phyloP scores from a whole-genome alignment of 2,888 invertebrate species.

The Rhodophaea formosa region DNA sequence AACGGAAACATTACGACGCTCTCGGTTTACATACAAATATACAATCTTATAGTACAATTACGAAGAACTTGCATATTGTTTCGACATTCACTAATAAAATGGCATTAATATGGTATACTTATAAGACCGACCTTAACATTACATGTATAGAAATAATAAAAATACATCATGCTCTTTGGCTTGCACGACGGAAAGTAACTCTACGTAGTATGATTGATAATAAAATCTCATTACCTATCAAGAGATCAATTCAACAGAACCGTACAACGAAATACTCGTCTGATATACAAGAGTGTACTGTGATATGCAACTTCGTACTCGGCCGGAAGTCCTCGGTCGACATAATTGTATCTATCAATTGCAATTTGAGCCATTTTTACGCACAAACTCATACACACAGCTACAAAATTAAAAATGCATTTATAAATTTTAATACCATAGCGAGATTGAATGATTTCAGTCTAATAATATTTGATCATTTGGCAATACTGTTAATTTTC shows the following conservation, averaged over 20 bases:
- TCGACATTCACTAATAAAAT: slow-evolving; percentile 75
- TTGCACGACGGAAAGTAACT: slow-evolving; percentile 76
- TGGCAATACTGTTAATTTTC: slow-evolving; percentile 76
- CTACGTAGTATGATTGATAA: slow-evolving; percentile 57
- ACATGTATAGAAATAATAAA: slow-evolving; percentile 75
- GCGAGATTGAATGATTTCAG: slow-evolving; percentile 61
- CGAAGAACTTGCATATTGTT: slow-evolving; percentile 67
- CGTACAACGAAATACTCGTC: slow-evolving; percentile 49
- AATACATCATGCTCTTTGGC: slow-evolving; percentile 81
- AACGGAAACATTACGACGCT: slow-evolving; percentile 65
- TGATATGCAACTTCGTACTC: slow-evolving; percentile 67
- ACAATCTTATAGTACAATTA: slow-evolving; percentile 76
- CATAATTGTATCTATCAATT: slow-evolving; percentile 38
- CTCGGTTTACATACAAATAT: slow-evolving; percentile 76
- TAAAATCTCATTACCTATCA: slow-evolving; percentile 66
- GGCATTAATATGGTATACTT: slow-evolving; percentile 77
- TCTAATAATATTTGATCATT: slow-evolving; percentile 79
- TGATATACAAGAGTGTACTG: slow-evolving; percentile 45
- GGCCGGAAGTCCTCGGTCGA: slow-evolving; percentile 35
- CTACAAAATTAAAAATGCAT: slow-evolving; percentile 32
- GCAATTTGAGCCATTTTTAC: slow-evolving; percentile 53
- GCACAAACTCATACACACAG: slow-evolving; percentile 30
- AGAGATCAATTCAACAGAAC: slow-evolving; percentile 71
- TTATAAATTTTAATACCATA: slow-evolving; percentile 45
- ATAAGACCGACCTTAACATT: slow-evolving; percentile 69